These are phyloP conservation scores for Miniopterus natalensis DNA, from an alignment of 2,113 vertebrate genomes.

Conservation along the genomic window DNA sequence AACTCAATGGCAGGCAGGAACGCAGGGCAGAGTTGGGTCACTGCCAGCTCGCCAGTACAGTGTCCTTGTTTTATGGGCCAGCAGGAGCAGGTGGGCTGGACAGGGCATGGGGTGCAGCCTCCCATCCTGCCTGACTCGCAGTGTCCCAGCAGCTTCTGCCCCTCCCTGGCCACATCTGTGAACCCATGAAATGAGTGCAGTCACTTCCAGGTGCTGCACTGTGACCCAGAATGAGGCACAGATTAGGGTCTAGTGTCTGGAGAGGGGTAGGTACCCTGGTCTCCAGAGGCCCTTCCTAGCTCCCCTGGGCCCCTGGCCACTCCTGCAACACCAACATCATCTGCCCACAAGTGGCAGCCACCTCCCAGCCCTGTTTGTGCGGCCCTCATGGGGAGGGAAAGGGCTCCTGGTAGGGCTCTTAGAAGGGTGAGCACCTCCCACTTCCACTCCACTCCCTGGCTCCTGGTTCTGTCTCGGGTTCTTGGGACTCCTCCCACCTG, in stretches of 20 bases:
- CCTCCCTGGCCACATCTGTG: not conserved
- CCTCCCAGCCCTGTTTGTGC: not conserved
- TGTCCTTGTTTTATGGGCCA: not conserved
- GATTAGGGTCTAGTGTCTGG: not conserved
- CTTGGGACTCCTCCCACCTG: not conserved
- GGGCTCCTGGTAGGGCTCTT: not conserved
- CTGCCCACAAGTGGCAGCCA: not conserved
- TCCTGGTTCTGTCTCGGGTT: not conserved
- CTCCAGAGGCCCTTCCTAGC: not conserved
- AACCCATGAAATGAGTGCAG: accelerated
- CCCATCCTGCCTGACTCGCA: not conserved
- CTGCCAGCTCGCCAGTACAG: not conserved
- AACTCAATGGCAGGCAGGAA: not conserved
- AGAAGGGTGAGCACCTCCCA: not conserved
- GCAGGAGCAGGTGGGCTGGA: not conserved
- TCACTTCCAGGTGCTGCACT: not conserved
- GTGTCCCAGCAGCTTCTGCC: not conserved
- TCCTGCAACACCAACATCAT: not conserved
- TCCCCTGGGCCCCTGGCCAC: not conserved
- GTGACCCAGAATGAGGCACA: not conserved
- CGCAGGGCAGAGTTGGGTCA: not conserved
- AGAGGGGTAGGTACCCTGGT: not conserved
- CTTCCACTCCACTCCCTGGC: too few relatives aligned
- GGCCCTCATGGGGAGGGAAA: not conserved
- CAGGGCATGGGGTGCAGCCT: too few relatives aligned